Evolutionary conservation across 2,888 invertebrate genomes (phyloP), one percentile per base, ranked within the genome.

Genomic region (Ptychoptera contaminata): DNA sequence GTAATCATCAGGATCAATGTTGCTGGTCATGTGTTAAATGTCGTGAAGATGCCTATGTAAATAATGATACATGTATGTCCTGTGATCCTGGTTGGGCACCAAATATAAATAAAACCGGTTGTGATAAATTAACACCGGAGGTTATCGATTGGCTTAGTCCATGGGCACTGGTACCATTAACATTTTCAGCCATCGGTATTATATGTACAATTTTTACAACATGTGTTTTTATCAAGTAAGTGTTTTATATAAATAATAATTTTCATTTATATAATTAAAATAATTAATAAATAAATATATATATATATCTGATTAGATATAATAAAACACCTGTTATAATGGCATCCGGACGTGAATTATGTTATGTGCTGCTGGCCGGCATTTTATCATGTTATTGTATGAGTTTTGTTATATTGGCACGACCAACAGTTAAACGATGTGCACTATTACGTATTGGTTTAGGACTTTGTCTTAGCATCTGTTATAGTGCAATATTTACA

Each of bases 281-380:
- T 37, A n/a, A n/a, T n/a, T n/a, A n/a, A n/a, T n/a, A n/a, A n/a
- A n/a, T n/a, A n/a, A n/a, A n/a, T n/a, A n/a, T n/a, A n/a, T n/a
- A n/a, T n/a, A n/a, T 31, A 37, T 37, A 37, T 34, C 37, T 46
- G 51, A n/a, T n/a, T n/a, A 65, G 65, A 46, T 67, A 57, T 52
- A 68, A 68, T 51, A 65, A 67, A 40, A 82, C 82, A 1, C 82
- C 82, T 0, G 71, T 83, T 32, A 81, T 83, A 48, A 82, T 82
- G 73, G 84, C 84, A 2, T 81, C 81, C 0, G 83, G 83, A 1
- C 67, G 83, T 10, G 84, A 84, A 56, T 65, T 85, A 8, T 83
- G 83, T 60, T 83, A 82, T 59, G 77, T 83, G 11, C 70, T 85
- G 32, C 64, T 83, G n/a, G 64, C 69, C 46, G 83, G 83, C 10